Conservation (phyloP, 2,797 vertebrate genomes). For the Lepidocolaptes lacrymiger region DNA sequence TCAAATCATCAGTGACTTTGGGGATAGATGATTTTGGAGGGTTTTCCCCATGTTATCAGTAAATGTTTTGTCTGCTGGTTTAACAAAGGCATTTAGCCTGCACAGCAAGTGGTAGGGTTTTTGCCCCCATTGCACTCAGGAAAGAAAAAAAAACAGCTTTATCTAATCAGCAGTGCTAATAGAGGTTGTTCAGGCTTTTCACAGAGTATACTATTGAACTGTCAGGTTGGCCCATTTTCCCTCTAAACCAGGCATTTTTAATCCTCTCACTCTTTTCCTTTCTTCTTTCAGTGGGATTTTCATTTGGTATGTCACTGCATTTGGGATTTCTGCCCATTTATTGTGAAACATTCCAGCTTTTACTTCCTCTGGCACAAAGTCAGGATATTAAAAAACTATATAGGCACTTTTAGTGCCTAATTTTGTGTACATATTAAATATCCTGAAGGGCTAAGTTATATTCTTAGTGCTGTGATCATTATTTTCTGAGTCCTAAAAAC, state of each 20-base stretch:
- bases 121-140: background rate
- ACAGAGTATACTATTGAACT: background rate
- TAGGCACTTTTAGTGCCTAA: background rate
- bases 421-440: background rate
- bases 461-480: background rate
- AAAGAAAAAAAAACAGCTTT: background rate
- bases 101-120: background rate
- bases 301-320: accelerated
- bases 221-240: background rate
- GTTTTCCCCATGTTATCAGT: background rate
- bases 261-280: background rate
- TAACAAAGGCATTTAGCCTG: background rate
- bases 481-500: background rate
- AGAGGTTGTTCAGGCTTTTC: background rate
- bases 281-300: background rate
- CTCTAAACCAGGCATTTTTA: background rate
- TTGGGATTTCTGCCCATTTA: background rate
- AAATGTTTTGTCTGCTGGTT: background rate
- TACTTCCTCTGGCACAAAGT: background rate
- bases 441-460: background rate
- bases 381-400: background rate
- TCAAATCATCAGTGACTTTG: background rate
- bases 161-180: background rate
- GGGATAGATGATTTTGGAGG: background rate
- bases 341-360: background rate